A percentile compares a stretch with the other conserved stretches of the same genome.
Conservation (phyloP, 2,888 invertebrate genomes). For the Muschampia plurimacula region DNA sequence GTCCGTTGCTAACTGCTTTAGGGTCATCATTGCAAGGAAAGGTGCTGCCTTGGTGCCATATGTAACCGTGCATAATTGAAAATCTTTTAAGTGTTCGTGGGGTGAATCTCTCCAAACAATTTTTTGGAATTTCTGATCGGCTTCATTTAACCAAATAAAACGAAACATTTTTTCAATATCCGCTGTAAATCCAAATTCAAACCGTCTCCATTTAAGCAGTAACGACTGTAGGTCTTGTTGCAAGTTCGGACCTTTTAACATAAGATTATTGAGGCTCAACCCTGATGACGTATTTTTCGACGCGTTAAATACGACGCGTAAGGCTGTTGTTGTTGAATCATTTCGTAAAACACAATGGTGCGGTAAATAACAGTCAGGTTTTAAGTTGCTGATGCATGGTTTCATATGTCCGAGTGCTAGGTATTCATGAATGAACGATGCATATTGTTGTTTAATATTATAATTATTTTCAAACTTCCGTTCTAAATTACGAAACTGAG, state of each 20-base stretch:
- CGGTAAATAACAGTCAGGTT: background rate
- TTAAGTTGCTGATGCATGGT: background rate
- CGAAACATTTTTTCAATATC: slow-evolving; percentile 46
- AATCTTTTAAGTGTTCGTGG: slow-evolving; percentile 10
- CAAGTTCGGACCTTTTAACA: slow-evolving; percentile 20
- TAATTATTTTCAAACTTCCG: background rate
- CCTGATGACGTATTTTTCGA: background rate
- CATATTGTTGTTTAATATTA: background rate
- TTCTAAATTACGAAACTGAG: background rate
- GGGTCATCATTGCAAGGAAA: slow-evolving; percentile 31
- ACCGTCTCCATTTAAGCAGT: slow-evolving; percentile 42
- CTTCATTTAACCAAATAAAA: slow-evolving; percentile 31
- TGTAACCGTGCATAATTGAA: slow-evolving; percentile 35
- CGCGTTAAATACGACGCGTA: background rate
- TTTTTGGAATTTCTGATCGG: slow-evolving; percentile 41
- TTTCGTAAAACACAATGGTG: background rate
- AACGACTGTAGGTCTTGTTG: slow-evolving; percentile 43
- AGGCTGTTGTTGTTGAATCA: background rate
- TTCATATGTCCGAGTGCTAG: background rate
- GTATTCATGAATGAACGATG: background rate
- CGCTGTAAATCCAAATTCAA: slow-evolving; percentile 40
- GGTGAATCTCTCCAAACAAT: slow-evolving; percentile 32
- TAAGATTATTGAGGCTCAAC: slow-evolving; percentile 13
- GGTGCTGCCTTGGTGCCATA: slow-evolving; percentile 26
- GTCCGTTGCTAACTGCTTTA: slow-evolving; percentile 39